A percentile compares a stretch with the other conserved stretches of the same genome.
These are phyloP conservation scores for Apis cerana DNA, from an alignment of 1,140 invertebrate genomes.

Conservation along the genomic window DNA sequence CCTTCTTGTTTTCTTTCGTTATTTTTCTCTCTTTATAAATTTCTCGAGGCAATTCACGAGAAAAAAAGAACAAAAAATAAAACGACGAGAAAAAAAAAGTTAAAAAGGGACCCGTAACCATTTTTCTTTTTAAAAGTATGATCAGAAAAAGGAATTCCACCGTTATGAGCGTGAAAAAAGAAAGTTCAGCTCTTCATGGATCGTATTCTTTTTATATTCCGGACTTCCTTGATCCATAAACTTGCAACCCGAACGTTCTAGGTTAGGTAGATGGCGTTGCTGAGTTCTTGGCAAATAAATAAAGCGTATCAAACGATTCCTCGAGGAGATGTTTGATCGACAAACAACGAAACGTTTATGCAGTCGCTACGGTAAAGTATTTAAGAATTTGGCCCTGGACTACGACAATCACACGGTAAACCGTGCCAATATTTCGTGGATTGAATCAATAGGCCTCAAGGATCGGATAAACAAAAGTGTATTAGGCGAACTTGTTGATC, in stretches of 20 bases:
- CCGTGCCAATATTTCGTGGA: constrained; percentile 22
- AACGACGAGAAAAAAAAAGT: no score
- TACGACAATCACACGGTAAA: background rate
- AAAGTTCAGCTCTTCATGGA: background rate
- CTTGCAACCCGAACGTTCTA: background rate
- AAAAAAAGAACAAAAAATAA: background rate
- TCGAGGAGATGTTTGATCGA: background rate
- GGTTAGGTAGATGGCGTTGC: background rate
- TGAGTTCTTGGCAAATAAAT: background rate
- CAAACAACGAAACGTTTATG: constrained; percentile 18
- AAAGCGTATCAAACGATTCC: background rate
- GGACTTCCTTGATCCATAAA: background rate
- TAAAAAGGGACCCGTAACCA: background rate
- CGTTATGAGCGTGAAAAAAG: background rate
- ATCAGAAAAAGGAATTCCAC: no score
- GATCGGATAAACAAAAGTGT: constrained; percentile 33
- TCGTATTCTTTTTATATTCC: background rate
- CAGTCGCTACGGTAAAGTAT: background rate
- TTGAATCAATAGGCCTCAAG: constrained; percentile 14
- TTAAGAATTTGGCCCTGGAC: constrained; percentile 4
- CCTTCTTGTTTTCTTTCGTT: background rate
- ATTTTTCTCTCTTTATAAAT: background rate
- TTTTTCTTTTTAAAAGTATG: background rate
- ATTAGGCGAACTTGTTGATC: constrained; percentile 43
- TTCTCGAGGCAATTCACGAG: background rate